Conservation (phyloP, 2,113 vertebrate genomes). For the Vulpes lagopus region DNA sequence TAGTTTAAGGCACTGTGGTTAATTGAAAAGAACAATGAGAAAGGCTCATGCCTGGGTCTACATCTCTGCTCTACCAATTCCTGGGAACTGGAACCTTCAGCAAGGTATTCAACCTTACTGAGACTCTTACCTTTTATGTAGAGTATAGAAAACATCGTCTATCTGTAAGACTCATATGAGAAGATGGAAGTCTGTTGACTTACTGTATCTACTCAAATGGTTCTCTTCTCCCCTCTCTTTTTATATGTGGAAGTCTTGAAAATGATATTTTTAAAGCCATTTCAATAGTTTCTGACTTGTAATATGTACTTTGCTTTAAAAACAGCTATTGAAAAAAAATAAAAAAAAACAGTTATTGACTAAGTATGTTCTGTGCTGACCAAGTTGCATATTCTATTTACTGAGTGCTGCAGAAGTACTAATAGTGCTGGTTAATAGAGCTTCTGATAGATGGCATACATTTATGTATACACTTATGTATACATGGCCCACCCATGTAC, state of each 20-base stretch:
- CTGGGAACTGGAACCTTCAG: not conserved
- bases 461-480: not conserved
- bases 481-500: too few species aligned
- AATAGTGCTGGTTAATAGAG: constrained; percentile 65
- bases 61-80: not conserved
- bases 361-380: constrained; percentile 36
- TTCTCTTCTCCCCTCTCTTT: not conserved
- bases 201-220: not conserved
- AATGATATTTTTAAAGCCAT: not conserved
- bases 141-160: not conserved
- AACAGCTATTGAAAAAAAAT: not conserved
- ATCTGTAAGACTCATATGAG: not conserved
- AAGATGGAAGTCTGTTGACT: not conserved
- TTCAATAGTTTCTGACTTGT: not conserved
- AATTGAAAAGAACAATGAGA: not conserved
- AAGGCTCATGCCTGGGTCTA: not conserved
- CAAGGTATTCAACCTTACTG: not conserved
- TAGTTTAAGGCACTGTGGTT: not conserved
- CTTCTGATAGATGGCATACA: constrained; percentile 52
- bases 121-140: constrained; percentile 4
- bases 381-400: constrained; percentile 50
- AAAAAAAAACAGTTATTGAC: not conserved
- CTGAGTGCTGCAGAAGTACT: constrained; percentile 35
- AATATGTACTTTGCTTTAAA: not conserved
- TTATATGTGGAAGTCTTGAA: not conserved